Evolutionary conservation across 2,797 vertebrate species (phyloP).

Genomic region (Rhodeus uyekii): DNA sequence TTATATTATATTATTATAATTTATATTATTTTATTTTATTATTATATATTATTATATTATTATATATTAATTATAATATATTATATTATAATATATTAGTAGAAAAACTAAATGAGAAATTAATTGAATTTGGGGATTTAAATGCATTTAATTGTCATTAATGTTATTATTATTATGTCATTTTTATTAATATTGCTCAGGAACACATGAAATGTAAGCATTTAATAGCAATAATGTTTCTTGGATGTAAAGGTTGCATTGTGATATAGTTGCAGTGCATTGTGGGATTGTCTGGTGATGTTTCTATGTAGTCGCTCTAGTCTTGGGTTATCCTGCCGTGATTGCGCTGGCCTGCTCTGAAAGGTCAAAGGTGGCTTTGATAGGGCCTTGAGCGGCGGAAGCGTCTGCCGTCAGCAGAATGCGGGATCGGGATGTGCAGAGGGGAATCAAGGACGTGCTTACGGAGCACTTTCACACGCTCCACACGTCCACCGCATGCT

Average conservation of each 20-base stretch:
- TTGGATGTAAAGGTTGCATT: not conserved
- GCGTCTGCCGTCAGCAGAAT: slow-evolving; percentile 49
- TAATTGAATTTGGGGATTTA: not conserved
- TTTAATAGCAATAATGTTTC: not conserved
- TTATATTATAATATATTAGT: too few species aligned
- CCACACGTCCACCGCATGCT: slow-evolving; percentile 25
- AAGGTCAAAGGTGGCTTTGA: slow-evolving; percentile 42
- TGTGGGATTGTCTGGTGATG: not conserved
- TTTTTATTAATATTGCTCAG: not conserved
- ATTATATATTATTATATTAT: too few species aligned
- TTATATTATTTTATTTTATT: too few species aligned
- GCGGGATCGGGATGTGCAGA: not conserved
- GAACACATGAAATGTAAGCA: not conserved
- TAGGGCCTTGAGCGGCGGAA: slow-evolving; percentile 31
- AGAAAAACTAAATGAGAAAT: not conserved
- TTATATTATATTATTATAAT: too few species aligned
- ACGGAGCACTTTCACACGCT: slow-evolving; percentile 43
- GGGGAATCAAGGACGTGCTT: slow-evolving; percentile 49
- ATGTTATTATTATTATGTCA: too few species aligned
- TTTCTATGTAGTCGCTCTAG: not conserved
- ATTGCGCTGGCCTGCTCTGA: not conserved
- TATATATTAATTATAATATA: too few species aligned
- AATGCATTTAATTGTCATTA: not conserved
- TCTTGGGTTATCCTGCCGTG: not conserved
- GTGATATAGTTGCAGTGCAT: not conserved